Conservation (phyloP, 2,888 invertebrate genomes). For the Tenthredo amoena region DNA sequence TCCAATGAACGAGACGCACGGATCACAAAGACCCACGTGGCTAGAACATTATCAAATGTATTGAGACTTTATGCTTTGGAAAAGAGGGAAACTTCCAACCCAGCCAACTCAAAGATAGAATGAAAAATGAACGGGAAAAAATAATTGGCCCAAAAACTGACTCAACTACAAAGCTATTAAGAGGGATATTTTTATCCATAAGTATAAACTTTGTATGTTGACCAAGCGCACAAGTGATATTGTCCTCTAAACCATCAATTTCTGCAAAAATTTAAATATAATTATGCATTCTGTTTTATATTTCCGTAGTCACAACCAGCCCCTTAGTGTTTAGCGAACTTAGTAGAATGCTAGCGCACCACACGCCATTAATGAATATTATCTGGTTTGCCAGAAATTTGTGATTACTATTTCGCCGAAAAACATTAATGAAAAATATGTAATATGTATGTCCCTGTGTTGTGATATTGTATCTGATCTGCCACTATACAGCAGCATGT, state of each 20-base stretch:
- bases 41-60: constrained; percentile 65
- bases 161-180: not conserved
- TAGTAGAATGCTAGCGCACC: not conserved
- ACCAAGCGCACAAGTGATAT: constrained; percentile 11
- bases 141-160: not conserved
- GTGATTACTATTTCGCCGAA: constrained; percentile 13
- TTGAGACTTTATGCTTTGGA: constrained; percentile 65
- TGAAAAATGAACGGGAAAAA: not conserved
- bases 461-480: constrained; percentile 43
- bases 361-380: not conserved
- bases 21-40: constrained; percentile 66
- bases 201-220: not conserved
- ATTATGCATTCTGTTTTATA: not conserved
- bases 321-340: not conserved
- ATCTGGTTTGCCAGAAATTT: not conserved
- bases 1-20: constrained; percentile 59
- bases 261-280: not conserved
- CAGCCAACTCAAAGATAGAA: constrained; percentile 6
- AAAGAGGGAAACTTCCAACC: constrained; percentile 56
- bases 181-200: not conserved
- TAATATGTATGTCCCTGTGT: constrained; percentile 27
- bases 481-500: constrained; percentile 50
- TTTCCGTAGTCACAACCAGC: not conserved
- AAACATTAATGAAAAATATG: constrained; percentile 18
- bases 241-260: not conserved